A percentile compares a stretch with the other conserved stretches of the same genome.
Conservation (phyloP, 2,797 vertebrate genomes). For the Otolemur crassicaudatus region DNA sequence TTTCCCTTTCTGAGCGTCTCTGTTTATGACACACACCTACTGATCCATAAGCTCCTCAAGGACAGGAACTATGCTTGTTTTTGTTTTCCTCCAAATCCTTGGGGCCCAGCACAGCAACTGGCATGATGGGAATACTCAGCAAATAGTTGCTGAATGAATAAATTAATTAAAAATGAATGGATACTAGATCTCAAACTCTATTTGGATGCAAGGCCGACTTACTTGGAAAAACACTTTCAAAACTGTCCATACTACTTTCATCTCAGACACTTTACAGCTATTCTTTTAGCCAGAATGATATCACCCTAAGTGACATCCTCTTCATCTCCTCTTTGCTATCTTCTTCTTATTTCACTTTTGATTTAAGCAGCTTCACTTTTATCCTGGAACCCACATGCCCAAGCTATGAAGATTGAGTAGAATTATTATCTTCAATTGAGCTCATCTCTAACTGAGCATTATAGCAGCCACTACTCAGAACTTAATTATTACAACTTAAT, state of each 20-base stretch:
- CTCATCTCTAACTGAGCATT: not conserved
- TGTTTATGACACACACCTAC: not conserved
- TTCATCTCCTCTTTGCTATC: constrained; percentile 23
- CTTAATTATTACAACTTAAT: not conserved
- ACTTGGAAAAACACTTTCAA: constrained; percentile 1
- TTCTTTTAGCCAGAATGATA: not conserved
- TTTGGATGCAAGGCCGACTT: not conserved
- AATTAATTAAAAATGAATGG: not conserved
- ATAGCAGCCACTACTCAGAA: constrained; percentile 1
- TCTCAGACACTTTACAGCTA: not conserved
- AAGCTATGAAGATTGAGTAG: not conserved
- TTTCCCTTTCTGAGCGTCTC: not conserved
- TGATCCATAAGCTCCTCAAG: not conserved
- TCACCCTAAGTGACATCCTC: not conserved
- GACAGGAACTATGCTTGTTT: not conserved
- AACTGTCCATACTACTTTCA: not conserved
- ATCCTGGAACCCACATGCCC: not conserved
- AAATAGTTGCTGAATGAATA: not conserved
- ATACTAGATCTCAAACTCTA: constrained; percentile 1
- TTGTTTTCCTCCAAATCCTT: not conserved
- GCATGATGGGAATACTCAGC: not conserved
- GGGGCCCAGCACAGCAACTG: not conserved
- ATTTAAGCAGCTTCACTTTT: constrained; percentile 20
- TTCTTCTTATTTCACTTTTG: constrained; percentile 16
- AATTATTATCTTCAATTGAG: not conserved